Percentiles rank a stretch among this genome's conserved stretches.
Conservation (phyloP, 2,888 invertebrate genomes). For the Drosophila paucipuncta region DNA sequence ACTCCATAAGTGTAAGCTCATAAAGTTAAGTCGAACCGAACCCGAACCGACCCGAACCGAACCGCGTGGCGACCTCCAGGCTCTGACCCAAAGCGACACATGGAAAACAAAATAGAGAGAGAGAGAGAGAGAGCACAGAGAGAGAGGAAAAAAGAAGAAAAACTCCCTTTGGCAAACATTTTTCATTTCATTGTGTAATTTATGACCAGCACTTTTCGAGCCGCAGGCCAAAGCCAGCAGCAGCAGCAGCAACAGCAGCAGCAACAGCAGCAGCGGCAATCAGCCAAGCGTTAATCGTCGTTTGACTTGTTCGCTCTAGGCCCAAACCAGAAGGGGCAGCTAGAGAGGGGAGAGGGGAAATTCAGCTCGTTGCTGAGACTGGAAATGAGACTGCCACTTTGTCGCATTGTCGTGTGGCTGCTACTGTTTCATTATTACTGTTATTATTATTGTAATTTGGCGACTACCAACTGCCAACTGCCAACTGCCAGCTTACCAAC, state of each 20-base stretch:
- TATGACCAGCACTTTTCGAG: conserved; percentile 79
- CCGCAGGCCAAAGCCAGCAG: conserved; percentile 5
- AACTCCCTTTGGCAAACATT: conserved; percentile 50
- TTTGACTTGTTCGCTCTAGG: conserved; percentile 73
- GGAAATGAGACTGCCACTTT: conserved; percentile 70
- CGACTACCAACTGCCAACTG: conserved; percentile 47
- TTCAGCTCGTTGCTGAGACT: conserved; percentile 7
- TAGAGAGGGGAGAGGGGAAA: conserved; percentile 21
- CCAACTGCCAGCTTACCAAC: conserved; percentile 26
- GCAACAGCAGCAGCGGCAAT: conserved; percentile 64
- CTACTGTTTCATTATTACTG: conserved; percentile 70
- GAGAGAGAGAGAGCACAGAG: background rate
- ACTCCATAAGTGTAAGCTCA: conserved; percentile 39
- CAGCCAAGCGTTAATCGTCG: conserved; percentile 82
- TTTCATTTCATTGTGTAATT: conserved; percentile 74
- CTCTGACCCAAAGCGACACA: conserved; percentile 19
- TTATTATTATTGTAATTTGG: conserved; percentile 79
- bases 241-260: conserved; percentile 53
- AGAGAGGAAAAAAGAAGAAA: background rate
- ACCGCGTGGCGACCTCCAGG: conserved; percentile 22
- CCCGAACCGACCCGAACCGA: conserved; percentile 29
- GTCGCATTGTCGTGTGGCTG: conserved; percentile 79
- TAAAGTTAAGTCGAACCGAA: conserved; percentile 28
- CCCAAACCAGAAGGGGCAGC: conserved; percentile 36
- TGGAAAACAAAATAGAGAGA: background rate